Evolutionary conservation across 2,113 vertebrate genomes (phyloP).

Genomic region (Larimichthys crocea): DNA sequence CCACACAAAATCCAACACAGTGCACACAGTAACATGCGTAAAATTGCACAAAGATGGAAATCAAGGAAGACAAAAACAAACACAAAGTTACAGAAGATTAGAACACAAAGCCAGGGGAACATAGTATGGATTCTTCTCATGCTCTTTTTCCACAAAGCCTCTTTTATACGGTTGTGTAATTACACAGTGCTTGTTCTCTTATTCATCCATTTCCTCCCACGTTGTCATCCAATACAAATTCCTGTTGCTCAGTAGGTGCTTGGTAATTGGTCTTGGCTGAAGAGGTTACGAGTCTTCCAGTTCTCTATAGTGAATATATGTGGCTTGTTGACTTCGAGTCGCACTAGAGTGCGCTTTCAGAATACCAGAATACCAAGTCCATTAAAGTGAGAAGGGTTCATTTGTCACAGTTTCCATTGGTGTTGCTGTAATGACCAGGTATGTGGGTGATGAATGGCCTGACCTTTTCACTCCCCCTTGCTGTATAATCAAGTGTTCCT

Average conservation of each 20-base stretch:
- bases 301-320: slow-evolving; percentile 62
- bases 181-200: slow-evolving; percentile 28
- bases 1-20: slow-evolving; percentile 15
- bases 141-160: slow-evolving; percentile 36
- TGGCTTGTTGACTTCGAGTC: slow-evolving; percentile 76
- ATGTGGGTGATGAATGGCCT: slow-evolving; percentile 74
- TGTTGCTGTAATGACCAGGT: slow-evolving; percentile 79
- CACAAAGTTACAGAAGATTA: slow-evolving; percentile 19
- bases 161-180: slow-evolving; percentile 35
- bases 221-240: slow-evolving; percentile 37
- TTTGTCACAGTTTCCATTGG: slow-evolving; percentile 78
- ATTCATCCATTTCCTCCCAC: slow-evolving; percentile 52
- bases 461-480: slow-evolving; percentile 72
- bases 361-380: slow-evolving; percentile 78
- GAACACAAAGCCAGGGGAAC: not conserved
- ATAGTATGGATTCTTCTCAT: slow-evolving; percentile 24
- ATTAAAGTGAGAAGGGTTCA: slow-evolving; percentile 81
- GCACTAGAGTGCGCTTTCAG: slow-evolving; percentile 54
- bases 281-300: slow-evolving; percentile 63
- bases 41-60: slow-evolving; percentile 34
- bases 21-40: slow-evolving; percentile 3
- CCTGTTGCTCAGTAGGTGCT: slow-evolving; percentile 45
- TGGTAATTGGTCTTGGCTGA: slow-evolving; percentile 71
- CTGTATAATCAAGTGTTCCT: slow-evolving; percentile 71
- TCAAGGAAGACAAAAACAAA: slow-evolving; percentile 11